Evolutionary conservation across 1,140 invertebrate genomes (phyloP), one percentile per base, ranked within the genome.

Genomic region (Glossosoma conforme): DNA sequence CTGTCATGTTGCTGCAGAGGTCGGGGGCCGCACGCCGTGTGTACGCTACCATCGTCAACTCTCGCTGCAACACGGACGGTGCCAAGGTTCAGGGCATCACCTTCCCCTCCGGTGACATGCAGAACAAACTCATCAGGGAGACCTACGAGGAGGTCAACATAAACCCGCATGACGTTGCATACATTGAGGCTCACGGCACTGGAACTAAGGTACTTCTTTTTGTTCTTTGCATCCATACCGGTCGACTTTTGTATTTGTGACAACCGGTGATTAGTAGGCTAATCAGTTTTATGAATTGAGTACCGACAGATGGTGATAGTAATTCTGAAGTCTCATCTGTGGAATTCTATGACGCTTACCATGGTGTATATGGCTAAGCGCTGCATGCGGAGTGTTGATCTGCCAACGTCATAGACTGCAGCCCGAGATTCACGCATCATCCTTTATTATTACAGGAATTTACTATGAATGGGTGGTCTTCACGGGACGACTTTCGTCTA

Each of bases 181-280:
- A 96, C 66, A 83, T 98, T 9, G 96, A 98, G 69, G 92, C 93
- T 13, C 96, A 98, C 68, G 94, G 95, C 15, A 98, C 96, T 4
- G 96, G 95, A 25, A 98, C 96, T 0, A 86, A 94, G 72, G 81
- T 84, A 41, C 11, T 28, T n/a, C n/a, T n/a, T n/a, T n/a, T n/a
- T n/a, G n/a, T n/a, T n/a, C n/a, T n/a, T n/a, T n/a, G n/a, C n/a
- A n/a, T n/a, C n/a, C n/a, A n/a, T n/a, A n/a, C n/a, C n/a, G n/a
- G n/a, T n/a, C n/a, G n/a, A 30, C n/a, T 10, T 10, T 30, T 30
- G 28, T 10, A n/a, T n/a, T 30, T n/a, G 28, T 30, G 10, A 30
- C 10, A 30, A 30, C 28, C 10, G n/a, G 28, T 10, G 28, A 10
- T 30, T 10, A n/a, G 28, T 10, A 10, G 28, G 28, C 10, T 30